Evolutionary conservation across 2,888 invertebrate genomes (phyloP).

Genomic region (Tetragonula carbonaria): DNA sequence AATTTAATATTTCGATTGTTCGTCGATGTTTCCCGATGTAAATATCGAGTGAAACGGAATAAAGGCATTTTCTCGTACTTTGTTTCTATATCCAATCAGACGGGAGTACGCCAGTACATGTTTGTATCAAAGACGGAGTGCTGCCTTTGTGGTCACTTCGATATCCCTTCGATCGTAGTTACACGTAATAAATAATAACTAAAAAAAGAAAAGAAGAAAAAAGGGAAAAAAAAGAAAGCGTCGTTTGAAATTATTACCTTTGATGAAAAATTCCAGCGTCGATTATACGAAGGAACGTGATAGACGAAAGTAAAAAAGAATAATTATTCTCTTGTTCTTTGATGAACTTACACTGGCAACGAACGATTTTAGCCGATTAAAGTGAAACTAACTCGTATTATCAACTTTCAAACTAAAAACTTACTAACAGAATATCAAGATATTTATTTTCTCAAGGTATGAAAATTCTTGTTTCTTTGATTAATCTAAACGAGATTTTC

Average conservation of each 20-base stretch:
- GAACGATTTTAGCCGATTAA: slow-evolving; percentile 5
- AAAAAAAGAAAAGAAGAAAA: not conserved
- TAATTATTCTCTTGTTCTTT: slow-evolving; percentile 24
- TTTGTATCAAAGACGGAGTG: slow-evolving; percentile 53
- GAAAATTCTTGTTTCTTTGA: not conserved
- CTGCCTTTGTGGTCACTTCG: slow-evolving; percentile 62
- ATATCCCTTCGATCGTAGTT: slow-evolving; percentile 38
- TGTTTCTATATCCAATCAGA: slow-evolving; percentile 54
- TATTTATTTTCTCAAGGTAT: not conserved
- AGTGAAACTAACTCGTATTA: not conserved
- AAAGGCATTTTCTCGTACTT: slow-evolving; percentile 51
- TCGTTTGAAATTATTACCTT: slow-evolving; percentile 28
- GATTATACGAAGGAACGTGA: slow-evolving; percentile 24
- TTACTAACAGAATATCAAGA: not conserved
- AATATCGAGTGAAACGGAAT: slow-evolving; percentile 42
- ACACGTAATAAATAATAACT: slow-evolving; percentile 47
- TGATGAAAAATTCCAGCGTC: slow-evolving; percentile 40
- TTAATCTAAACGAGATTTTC: not conserved
- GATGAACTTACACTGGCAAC: not conserved
- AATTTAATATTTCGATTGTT: slow-evolving; percentile 65
- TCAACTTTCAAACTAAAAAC: not conserved
- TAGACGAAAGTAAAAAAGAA: not conserved
- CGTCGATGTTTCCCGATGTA: slow-evolving; percentile 31
- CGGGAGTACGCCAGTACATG: slow-evolving; percentile 40
- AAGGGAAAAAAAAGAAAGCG: not conserved